A percentile compares a stretch with the other conserved stretches of the same genome.
phyloP scores from a whole-genome alignment of 2,797 vertebrate genomes.

The Kryptopterus vitreolus region DNA sequence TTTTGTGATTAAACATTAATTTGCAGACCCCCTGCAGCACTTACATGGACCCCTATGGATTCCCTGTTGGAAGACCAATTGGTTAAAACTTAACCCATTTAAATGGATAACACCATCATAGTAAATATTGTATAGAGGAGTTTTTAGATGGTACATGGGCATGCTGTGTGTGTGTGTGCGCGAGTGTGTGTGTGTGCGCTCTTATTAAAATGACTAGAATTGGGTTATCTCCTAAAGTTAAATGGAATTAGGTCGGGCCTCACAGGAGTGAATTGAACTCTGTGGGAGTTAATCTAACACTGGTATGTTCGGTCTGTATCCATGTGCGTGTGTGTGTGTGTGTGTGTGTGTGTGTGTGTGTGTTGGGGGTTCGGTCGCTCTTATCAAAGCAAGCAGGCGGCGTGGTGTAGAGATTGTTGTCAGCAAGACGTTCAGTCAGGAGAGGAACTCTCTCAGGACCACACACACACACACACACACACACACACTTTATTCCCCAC shows the following conservation, averaged over 20 bases:
- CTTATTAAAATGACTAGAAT: conserved; percentile 20
- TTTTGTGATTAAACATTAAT: no score
- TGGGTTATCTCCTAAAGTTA: conserved; percentile 34
- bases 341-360: not conserved
- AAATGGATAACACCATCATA: no score
- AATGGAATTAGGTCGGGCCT: conserved; percentile 22
- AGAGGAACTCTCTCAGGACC: conserved; percentile 36
- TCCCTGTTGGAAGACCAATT: no score
- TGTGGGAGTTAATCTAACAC: conserved; percentile 31
- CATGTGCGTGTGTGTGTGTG: not conserved
- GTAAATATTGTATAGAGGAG: not conserved
- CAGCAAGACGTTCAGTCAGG: conserved; percentile 43
- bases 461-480: conserved; percentile 29
- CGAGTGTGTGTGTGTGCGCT: not conserved
- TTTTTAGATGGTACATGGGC: not conserved
- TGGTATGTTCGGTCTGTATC: not conserved
- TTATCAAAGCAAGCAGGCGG: conserved; percentile 54
- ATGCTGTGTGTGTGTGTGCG: not conserved
- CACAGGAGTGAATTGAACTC: conserved; percentile 18
- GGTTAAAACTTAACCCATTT: no score
- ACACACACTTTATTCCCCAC: not conserved
- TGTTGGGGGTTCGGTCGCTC: conserved; percentile 14
- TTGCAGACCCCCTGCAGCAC: no score
- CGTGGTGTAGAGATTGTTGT: conserved; percentile 41
- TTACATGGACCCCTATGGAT: no score